A percentile compares a stretch with the other conserved stretches of the same genome.
Conservation (phyloP, 2,113 vertebrate species). For the Mesembrinibis cayennensis region DNA sequence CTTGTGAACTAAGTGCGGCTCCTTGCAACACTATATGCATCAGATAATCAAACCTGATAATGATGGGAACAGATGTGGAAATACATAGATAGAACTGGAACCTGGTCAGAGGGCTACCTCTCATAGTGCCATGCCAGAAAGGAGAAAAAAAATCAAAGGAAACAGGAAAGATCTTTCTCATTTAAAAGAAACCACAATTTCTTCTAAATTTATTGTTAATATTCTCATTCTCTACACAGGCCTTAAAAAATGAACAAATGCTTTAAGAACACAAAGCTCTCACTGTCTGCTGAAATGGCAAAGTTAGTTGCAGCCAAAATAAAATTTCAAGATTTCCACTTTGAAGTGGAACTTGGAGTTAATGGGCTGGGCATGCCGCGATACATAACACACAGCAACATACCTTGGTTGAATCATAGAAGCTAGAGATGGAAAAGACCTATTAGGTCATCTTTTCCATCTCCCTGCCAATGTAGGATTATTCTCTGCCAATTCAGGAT, state of each 20-base stretch:
- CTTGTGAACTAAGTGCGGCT: neutral
- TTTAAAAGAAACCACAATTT: slow-evolving; percentile 20
- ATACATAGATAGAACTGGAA: neutral
- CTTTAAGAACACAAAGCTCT: slow-evolving; percentile 16
- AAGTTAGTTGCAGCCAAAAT: slow-evolving; percentile 33
- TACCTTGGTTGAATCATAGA: slow-evolving; percentile 69
- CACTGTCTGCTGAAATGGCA: slow-evolving; percentile 52
- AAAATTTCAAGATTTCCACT: slow-evolving; percentile 70
- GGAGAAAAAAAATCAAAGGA: neutral
- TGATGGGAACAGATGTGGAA: neutral
- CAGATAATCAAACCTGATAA: neutral
- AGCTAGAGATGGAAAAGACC: slow-evolving; percentile 67
- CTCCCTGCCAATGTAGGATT: slow-evolving; percentile 55
- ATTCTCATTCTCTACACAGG: neutral
- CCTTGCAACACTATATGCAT: neutral
- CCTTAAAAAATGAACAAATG: slow-evolving; percentile 13
- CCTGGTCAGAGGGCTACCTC: neutral
- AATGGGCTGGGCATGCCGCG: slow-evolving; percentile 56
- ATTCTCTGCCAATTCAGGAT: slow-evolving; percentile 64
- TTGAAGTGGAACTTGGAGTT: slow-evolving; percentile 61
- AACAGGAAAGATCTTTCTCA: neutral
- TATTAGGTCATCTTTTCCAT: slow-evolving; percentile 71
- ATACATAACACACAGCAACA: slow-evolving; percentile 46
- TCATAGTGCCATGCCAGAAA: neutral
- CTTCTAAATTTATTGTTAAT: slow-evolving; percentile 14